phyloP scores from a whole-genome alignment of 2,113 vertebrate genomes.

The Nothocercus nigrocapillus region DNA sequence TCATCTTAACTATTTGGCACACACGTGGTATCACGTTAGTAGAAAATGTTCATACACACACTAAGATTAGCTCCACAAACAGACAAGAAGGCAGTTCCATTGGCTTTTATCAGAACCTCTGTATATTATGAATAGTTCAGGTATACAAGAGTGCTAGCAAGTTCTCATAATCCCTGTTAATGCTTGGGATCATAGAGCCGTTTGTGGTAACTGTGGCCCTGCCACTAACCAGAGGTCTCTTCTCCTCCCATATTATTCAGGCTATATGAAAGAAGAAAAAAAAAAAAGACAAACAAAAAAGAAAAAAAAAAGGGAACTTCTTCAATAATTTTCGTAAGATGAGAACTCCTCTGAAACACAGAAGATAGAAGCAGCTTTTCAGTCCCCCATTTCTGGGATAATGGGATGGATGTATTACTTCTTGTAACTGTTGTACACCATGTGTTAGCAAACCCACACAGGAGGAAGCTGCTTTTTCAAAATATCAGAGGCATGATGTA shows the following conservation, averaged over 20 bases:
- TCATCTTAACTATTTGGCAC: not conserved
- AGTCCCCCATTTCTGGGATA: not conserved
- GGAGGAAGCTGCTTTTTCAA: not conserved
- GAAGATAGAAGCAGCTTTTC: not conserved
- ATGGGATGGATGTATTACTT: not conserved
- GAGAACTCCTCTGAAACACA: not conserved
- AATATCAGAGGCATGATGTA: not conserved
- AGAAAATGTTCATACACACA: not conserved
- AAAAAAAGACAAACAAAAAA: not conserved
- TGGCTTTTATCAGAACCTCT: not conserved
- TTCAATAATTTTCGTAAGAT: not conserved
- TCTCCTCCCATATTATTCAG: not conserved
- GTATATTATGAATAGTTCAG: not conserved
- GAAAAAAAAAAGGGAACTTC: not conserved
- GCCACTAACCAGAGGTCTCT: not conserved
- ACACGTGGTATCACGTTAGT: not conserved
- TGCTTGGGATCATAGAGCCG: not conserved
- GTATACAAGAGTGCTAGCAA: not conserved
- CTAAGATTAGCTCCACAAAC: not conserved
- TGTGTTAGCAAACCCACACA: conserved; percentile 22
- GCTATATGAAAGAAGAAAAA: not conserved
- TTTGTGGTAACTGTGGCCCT: not conserved
- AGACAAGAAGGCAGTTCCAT: not conserved
- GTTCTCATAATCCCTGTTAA: not conserved
- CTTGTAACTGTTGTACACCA: not conserved